Evolutionary conservation across 2,797 vertebrate genomes (phyloP).

Genomic region (Phalanger gymnotis): DNA sequence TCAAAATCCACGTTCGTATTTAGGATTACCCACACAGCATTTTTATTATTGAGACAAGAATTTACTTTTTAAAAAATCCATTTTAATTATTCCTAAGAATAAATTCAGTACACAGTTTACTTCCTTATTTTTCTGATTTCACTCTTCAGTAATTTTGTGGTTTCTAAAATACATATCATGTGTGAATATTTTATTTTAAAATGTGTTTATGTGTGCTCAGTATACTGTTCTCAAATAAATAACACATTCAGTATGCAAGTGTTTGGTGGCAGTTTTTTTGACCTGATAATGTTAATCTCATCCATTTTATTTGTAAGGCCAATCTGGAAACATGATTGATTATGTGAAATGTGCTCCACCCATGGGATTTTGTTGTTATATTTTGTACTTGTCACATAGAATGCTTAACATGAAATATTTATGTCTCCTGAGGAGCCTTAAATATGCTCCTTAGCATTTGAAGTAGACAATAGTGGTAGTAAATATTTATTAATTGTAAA

Average conservation of each 20-base stretch:
- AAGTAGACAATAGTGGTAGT: conserved; percentile 75
- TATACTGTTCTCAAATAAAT: conserved; percentile 37
- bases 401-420: conserved; percentile 80
- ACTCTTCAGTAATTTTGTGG: conserved; percentile 26
- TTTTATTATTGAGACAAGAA: neutral
- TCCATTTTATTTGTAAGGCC: conserved; percentile 71
- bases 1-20: neutral
- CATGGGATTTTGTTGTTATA: conserved; percentile 72
- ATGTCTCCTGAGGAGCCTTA: conserved; percentile 70
- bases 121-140: neutral
- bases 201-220: neutral
- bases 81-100: neutral
- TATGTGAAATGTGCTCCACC: conserved; percentile 71
- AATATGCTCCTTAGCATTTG: conserved; percentile 71
- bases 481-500: conserved; percentile 81
- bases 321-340: conserved; percentile 72
- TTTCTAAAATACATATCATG: neutral
- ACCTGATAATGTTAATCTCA: conserved; percentile 69
- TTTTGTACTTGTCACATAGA: conserved; percentile 78
- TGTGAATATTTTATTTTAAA: conserved; percentile 29
- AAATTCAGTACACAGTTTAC: neutral
- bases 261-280: conserved; percentile 65
- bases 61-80: neutral
- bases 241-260: conserved; percentile 42
- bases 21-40: conserved; percentile 1